Base-by-base conservation (phyloP, 2,113 vertebrate species). In the Entelurus aequoreus region DNA sequence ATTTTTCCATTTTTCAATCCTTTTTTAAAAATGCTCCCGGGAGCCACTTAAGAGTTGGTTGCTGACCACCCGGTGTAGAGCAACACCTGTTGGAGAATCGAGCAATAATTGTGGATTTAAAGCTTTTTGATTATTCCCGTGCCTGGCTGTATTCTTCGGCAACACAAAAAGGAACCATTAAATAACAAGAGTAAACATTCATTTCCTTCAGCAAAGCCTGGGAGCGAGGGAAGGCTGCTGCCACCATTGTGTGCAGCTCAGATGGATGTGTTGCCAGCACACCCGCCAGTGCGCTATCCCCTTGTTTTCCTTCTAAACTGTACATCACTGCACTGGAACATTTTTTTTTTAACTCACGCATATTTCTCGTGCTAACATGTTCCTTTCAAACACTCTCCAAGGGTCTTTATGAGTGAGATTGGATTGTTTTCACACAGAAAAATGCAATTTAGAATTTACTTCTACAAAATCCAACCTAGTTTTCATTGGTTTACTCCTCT, bases 181-280 rank as follows among this genome's bases (percentile, higher is more conserved):
- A 62, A 72, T 52, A 63, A 73, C 10, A 44, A 60, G 67, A 69
- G 66, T 54, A 73, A 70, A 72, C 71, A 65, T 67, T 65, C 7
- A 62, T 72, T 72, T 77, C 71, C 71, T 71, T 16, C 48, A 14
- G 54, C 40, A 57, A 68, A 70, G 60, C 63, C 50, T 58, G 40
- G 47, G 15, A 72, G 54, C 8, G 4, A 63, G 65, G 65, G 51
- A 59, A 54, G 60, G 51, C 47, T 59, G 63, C 65, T 71, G 62
- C 62, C 55, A 78, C 40, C 48, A 68, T 68, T 73, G 62, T 62
- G 64, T 55, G 53, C 62, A 35, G 56, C 21, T 6, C 44, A 72
- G 75, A 66, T 58, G 52, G 60, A 72, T 72, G 65, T 74, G 63
- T 66, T 63, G 49, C 66, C 64, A 71, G 49, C 44, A 19, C 46